Base-by-base conservation (phyloP, 2,888 invertebrate genomes). In the Pseudococcus longispinus region DNA sequence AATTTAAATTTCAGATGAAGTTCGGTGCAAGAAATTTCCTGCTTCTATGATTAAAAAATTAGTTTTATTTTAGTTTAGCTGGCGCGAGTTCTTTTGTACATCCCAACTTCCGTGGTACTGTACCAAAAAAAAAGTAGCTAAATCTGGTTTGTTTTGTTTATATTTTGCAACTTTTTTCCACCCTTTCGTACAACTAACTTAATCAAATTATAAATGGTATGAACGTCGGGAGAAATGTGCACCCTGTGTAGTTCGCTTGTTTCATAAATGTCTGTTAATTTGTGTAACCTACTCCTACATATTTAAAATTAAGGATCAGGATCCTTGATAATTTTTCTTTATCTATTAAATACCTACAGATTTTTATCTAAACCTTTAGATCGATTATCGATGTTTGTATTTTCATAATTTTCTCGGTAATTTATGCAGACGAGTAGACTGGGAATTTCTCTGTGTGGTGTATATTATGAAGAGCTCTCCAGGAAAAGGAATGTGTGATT, bases 1-100 rank as follows among this genome's bases (percentile, higher is more conserved):
- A 65, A 65, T 65, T 65, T 65, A 65, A 65, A 65, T 65, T 65
- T 65, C 65, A 65, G 65, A 65, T 65, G 26, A 65, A 65, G 65
- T 65, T 65, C 23, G 26, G 65, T 23, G 65, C 65, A 65, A 65
- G 65, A 65, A 65, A 65, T 65, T 65, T 65, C 65, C 65, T 23
- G 26, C 65, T 65, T 65, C 65, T 65, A 26, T 23, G 65, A 65
- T 65, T 65, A 65, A 65, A 37, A 65, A 65, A 65, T 65, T 65
- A 65, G 65, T 65, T 65, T 60, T 26, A 65, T 65, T 65, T 65
- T 65, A 26, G 65, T 65, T 65, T 65, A 9, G 26, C 65, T 20
- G 23, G 65, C 26, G 13, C 65, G 26, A 65, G 65, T 65, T 65
- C 26, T 65, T 26, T 65, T 65, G 65, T 65, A 65, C 8, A n/a